Conservation (phyloP, 30 jellyfish, hydroid and myxozoan species). For the Aurelia aurita region DNA sequence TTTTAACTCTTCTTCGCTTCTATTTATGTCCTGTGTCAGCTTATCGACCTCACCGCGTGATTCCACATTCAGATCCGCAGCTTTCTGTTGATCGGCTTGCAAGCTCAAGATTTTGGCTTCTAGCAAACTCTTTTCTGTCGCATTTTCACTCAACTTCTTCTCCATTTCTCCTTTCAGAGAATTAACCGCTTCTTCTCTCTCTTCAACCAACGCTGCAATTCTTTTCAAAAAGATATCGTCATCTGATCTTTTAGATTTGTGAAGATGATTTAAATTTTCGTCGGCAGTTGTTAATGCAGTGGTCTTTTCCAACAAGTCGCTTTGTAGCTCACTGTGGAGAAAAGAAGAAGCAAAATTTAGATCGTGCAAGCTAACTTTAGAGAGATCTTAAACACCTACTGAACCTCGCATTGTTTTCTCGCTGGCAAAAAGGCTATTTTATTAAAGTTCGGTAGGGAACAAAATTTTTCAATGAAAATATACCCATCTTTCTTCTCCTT, state of each 20-base stretch:
- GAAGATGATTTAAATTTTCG: slow-evolving; percentile 9
- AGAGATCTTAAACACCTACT: no score
- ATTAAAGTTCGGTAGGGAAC: no score
- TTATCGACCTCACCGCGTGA: not conserved
- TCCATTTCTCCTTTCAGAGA: slow-evolving; percentile 32
- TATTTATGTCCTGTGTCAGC: not conserved
- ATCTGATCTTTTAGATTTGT: slow-evolving; percentile 43
- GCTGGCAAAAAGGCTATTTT: no score
- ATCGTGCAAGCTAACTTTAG: no score
- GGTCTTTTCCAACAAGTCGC: slow-evolving; percentile 5
- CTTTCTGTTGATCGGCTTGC: not conserved
- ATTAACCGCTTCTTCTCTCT: slow-evolving; percentile 36
- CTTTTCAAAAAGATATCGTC: slow-evolving; percentile 40
- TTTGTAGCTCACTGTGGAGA: slow-evolving; percentile 23
- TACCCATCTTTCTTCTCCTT: no score
- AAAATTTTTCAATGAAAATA: no score
- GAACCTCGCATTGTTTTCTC: no score
- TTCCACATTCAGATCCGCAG: not conserved
- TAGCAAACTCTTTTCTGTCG: not conserved
- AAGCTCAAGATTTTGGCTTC: not conserved
- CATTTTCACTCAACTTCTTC: slow-evolving; percentile 8
- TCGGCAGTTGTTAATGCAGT: not conserved
- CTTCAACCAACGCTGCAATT: slow-evolving; percentile 59
- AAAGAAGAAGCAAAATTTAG: no score
- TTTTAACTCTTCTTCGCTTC: not conserved